A percentile compares a stretch with the other conserved stretches of the same genome.
phyloP scores from a whole-genome alignment of 2,797 vertebrate genomes.

The Hirundo rustica region DNA sequence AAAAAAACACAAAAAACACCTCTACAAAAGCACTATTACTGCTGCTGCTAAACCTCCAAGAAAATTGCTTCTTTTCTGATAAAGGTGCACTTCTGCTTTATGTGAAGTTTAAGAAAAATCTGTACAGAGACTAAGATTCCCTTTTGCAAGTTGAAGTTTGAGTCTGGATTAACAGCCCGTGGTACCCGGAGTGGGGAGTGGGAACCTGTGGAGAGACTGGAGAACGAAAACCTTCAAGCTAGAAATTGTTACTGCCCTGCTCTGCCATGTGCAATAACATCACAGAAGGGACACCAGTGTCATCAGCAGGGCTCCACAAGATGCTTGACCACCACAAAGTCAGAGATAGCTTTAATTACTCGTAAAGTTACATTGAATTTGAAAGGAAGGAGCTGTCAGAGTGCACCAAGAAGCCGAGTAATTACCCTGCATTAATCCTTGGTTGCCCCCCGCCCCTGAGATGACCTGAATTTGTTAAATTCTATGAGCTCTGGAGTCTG shows the following conservation, averaged over 20 bases:
- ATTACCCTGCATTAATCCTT: not conserved
- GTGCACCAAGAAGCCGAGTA: not conserved
- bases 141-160: not conserved
- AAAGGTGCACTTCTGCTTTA: not conserved
- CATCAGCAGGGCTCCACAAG: not conserved
- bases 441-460: not conserved
- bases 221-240: not conserved
- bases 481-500: not conserved
- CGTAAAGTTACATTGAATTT: not conserved
- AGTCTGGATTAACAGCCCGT: not conserved
- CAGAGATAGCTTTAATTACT: not conserved
- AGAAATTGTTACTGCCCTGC: not conserved
- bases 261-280: accelerated
- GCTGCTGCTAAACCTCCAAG: not conserved
- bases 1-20: not conserved
- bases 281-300: not conserved
- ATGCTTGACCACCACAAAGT: not conserved
- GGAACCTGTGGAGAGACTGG: not conserved
- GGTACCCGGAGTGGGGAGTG: not conserved
- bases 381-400: not conserved
- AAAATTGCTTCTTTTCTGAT: not conserved
- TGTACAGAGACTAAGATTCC: not conserved
- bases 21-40: not conserved
- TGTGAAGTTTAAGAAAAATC: not conserved
- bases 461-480: not conserved